These are phyloP conservation scores for Cerastis rubricosa DNA, from an alignment of 2,888 invertebrate genomes.

Conservation along the genomic window DNA sequence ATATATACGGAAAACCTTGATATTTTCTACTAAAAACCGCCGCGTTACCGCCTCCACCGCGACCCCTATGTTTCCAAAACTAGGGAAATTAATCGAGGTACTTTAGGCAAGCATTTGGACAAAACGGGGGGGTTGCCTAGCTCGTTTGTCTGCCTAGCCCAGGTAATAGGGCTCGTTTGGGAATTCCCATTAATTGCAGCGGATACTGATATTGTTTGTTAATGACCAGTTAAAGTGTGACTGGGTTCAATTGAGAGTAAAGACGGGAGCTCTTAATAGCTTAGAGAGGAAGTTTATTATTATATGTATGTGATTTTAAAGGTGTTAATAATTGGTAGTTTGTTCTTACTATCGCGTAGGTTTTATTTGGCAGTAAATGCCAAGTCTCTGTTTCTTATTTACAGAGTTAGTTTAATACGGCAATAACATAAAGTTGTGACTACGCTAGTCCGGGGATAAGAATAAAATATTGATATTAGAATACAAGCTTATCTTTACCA, in stretches of 20 bases:
- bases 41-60: conserved; percentile 14
- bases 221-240: conserved; percentile 32
- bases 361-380: not conserved
- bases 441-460: conserved; percentile 2
- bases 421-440: not conserved
- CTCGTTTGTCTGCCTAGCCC: conserved; percentile 46
- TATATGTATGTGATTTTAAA: conserved; percentile 8
- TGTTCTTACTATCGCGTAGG: not conserved
- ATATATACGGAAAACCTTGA: not conserved
- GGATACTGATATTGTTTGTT: conserved; percentile 52
- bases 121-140: conserved; percentile 41
- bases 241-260: conserved; percentile 11
- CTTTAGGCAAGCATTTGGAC: conserved; percentile 49
- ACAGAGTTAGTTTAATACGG: not conserved
- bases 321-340: not conserved
- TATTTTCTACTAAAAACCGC: not conserved
- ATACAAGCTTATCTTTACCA: conserved; percentile 13
- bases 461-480: conserved; percentile 40
- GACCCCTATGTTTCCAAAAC: conserved; percentile 50
- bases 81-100: conserved; percentile 54
- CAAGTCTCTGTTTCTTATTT: not conserved
- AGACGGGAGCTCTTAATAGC: not conserved
- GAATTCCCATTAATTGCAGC: conserved; percentile 42
- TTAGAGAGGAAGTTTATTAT: not conserved
- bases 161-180: conserved; percentile 32